Base-by-base conservation (phyloP, 2,888 invertebrate genomes). In the Priocnemis perturbator region DNA sequence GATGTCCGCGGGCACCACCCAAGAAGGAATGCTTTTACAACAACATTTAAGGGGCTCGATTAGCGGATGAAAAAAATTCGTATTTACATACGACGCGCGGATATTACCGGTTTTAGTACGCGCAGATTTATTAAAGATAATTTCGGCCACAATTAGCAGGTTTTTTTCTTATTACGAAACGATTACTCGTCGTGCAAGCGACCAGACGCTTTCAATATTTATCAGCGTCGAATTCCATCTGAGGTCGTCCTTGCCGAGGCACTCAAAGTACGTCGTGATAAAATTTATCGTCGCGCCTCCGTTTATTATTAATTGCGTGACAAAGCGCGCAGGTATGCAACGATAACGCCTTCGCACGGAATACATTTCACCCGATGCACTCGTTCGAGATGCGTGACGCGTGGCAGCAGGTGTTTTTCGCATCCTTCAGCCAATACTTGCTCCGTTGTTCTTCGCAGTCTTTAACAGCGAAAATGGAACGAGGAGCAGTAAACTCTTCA, bases 281-380 rank as follows among this genome's bases (percentile, higher is more conserved):
- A 61, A 45, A 69, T 61, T 55, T 55, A 55, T 48, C 44, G 30
- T 21, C 45, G 11, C 21, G 56, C 44, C 47, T 45, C 11, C 58
- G 67, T 52, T 60, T 71, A 59, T 69, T 65, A 62, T 64, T 61
- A 48, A 52, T 59, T 44, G 58, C 20, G 30, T 67, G 71, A 71
- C 68, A 60, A 64, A 65, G 59, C 64, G 37, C 47, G 23, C 19
- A 23, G 65, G 64, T 45, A 59, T 58, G 69, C 65, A 47, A 30
- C 61, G 61, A 65, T 61, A 59, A 69, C 65, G 37, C 61, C 69
- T 61, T 21, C 57, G 60, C 26, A 20, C 44, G 19, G 47, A 58
- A 62, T 53, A 61, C 14, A 61, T 61, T 61, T 52, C 11, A 50
- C 11, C 50, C 50, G 17, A n/a, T 11, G 17, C 21, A 47, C 11